These are phyloP conservation scores for Onychomys torridus DNA, from an alignment of 2,797 vertebrate species.

Conservation along the genomic window DNA sequence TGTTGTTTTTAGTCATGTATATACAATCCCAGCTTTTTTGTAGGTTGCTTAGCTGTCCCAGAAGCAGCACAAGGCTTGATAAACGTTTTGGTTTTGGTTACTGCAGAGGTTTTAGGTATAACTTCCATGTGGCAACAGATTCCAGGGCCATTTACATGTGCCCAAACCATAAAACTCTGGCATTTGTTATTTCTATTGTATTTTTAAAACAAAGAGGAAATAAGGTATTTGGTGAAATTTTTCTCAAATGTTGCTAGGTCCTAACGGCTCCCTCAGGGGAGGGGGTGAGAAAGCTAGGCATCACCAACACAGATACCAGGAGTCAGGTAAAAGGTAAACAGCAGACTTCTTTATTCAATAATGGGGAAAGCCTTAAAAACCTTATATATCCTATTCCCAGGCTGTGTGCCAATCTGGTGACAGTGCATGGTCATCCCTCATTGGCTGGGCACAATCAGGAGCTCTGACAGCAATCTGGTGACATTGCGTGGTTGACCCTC, in stretches of 20 bases:
- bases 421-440: too few species aligned
- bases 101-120: neutral
- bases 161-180: neutral
- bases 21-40: neutral
- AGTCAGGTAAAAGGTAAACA: too few species aligned
- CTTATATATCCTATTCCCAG: too few species aligned
- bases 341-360: too few species aligned
- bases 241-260: neutral
- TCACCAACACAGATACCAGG: too few species aligned
- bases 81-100: neutral
- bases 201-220: constrained; percentile 7
- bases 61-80: neutral
- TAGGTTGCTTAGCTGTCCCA: neutral
- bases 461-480: too few species aligned
- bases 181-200: neutral
- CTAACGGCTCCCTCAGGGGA: too few species aligned
- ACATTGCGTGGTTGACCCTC: too few species aligned
- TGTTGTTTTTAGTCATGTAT: neutral
- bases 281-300: too few species aligned
- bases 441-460: too few species aligned
- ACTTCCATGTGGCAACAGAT: neutral
- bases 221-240: neutral
- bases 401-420: too few species aligned
- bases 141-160: neutral
- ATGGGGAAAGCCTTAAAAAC: too few species aligned